Conservation (phyloP, 1,140 invertebrate genomes). For the Panagrolaimus sp. region DNA sequence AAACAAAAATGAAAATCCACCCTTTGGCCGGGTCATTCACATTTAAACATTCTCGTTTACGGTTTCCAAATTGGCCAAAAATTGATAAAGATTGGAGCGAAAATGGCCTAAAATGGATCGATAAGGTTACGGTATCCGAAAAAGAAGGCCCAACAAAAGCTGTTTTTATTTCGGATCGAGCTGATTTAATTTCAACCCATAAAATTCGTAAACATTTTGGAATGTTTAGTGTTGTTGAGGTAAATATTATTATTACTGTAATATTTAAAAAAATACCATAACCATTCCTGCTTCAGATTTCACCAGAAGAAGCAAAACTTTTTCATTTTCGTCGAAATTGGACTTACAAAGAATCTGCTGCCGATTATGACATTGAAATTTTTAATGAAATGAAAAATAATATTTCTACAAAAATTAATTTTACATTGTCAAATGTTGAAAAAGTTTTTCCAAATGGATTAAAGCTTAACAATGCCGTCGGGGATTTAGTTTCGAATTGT, state of each 20-base stretch:
- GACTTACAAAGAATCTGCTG: background rate
- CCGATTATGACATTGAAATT: background rate
- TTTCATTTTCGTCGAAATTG: conserved; percentile 7
- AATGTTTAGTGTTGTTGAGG: background rate
- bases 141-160: background rate
- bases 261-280: too few relatives aligned
- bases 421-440: background rate
- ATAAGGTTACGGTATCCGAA: background rate
- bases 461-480: background rate
- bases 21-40: background rate
- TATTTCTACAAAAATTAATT: background rate
- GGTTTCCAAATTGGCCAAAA: background rate
- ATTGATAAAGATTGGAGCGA: background rate
- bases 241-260: background rate
- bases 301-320: background rate
- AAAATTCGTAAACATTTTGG: conserved; percentile 6
- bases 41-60: background rate
- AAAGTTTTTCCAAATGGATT: background rate
- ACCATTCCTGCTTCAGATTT: background rate
- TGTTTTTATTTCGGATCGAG: background rate
- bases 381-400: background rate
- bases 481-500: background rate
- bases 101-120: background rate
- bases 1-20: background rate
- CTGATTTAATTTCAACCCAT: conserved; percentile 1